A percentile compares a stretch with the other conserved stretches of the same genome.
Conservation (phyloP, 1,140 invertebrate genomes). For the Nylanderia fulva region DNA sequence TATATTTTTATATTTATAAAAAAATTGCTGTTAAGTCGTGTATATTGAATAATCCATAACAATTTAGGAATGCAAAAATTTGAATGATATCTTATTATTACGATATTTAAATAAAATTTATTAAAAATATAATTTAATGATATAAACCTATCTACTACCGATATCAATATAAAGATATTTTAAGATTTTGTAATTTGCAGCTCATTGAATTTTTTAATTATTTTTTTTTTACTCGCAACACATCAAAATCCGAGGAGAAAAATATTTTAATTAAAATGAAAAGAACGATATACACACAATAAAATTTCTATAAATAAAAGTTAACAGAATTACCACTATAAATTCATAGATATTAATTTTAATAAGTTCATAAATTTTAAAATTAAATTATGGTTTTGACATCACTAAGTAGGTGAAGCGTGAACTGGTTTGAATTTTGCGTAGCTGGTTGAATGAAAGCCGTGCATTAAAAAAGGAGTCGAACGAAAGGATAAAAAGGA, state of each 20-base stretch:
- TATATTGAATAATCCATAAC: background rate
- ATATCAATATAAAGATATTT: background rate
- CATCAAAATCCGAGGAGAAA: background rate
- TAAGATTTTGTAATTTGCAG: background rate
- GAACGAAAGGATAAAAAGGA: conserved; percentile 18
- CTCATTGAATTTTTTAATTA: background rate
- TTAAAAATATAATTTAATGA: background rate
- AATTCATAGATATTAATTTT: conserved; percentile 2
- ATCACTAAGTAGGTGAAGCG: background rate
- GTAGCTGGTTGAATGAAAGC: conserved; percentile 20
- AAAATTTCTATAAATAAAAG: background rate
- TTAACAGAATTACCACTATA: background rate
- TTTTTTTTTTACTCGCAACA: background rate
- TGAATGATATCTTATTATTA: background rate
- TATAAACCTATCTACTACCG: background rate
- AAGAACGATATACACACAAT: background rate
- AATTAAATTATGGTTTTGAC: background rate
- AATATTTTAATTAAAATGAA: background rate
- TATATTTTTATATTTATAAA: too few relatives aligned
- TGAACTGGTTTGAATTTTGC: background rate
- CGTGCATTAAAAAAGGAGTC: conserved; percentile 35
- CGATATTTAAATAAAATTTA: background rate
- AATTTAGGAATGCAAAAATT: background rate
- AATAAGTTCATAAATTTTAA: background rate
- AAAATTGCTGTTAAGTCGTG: too few relatives aligned